Evolutionary conservation across 2,113 vertebrate genomes (phyloP).

Genomic region (Orycteropus afer): DNA sequence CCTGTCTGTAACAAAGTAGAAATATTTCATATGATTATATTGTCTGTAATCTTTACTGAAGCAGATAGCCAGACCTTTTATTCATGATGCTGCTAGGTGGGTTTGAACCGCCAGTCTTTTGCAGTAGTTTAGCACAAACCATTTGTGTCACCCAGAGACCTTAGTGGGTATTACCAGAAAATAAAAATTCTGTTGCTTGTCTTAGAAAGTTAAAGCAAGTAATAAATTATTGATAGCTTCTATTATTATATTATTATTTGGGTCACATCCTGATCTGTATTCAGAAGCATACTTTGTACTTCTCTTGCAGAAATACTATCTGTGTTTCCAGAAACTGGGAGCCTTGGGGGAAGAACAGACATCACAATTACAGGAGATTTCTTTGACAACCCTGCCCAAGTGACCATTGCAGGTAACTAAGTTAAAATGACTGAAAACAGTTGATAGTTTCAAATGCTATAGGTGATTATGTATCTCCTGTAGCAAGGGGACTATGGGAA

Average conservation of each 20-base stretch:
- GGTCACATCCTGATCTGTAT: constrained; percentile 40
- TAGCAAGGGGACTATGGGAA: too few relatives aligned
- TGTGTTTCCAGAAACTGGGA: constrained; percentile 84
- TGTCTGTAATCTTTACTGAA: neutral
- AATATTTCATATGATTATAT: neutral
- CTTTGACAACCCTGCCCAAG: constrained; percentile 81
- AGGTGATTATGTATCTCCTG: neutral
- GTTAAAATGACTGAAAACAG: neutral
- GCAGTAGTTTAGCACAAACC: neutral
- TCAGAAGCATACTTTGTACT: constrained; percentile 39
- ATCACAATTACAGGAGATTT: constrained; percentile 84
- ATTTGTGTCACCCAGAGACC: neutral
- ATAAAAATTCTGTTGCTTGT: neutral
- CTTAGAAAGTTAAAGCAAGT: constrained; percentile 24
- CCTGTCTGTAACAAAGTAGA: too few relatives aligned
- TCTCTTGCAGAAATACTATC: constrained; percentile 81
- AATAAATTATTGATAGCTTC: constrained; percentile 26
- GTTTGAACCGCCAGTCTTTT: neutral
- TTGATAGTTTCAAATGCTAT: neutral
- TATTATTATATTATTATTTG: constrained; percentile 57
- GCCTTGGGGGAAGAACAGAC: constrained; percentile 82
- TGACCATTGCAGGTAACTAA: constrained; percentile 83
- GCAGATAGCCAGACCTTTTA: neutral
- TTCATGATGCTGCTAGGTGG: neutral
- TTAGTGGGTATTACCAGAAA: neutral